Evolutionary conservation across 1,140 invertebrate genomes (phyloP), one percentile per base, ranked within the genome.

Genomic region (Drosophila arawakana): DNA sequence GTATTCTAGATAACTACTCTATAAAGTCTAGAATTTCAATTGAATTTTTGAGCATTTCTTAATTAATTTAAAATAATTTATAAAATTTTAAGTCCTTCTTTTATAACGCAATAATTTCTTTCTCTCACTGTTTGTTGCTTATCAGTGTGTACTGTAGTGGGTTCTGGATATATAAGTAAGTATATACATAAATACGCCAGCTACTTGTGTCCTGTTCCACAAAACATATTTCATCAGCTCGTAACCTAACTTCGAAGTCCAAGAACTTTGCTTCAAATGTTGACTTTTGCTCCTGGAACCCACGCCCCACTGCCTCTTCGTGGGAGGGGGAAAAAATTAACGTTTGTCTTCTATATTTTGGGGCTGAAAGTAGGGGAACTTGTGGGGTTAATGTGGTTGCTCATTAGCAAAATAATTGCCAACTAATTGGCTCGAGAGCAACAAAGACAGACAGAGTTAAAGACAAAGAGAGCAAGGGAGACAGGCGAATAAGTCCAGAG

Each of bases 361-460:
- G 1, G 30, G 25, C 25, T 30, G 25, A 15, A 9, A 34, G 52
- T 46, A 7, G 44, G 13, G 35, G 37, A 35, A 35, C 35, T 63
- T 68, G 63, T 55, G 68, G 76, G 73, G 50, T 74, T 81, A 81
- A 85, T 85, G 69, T 67, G 81, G 73, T 71, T 58, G 66, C 66
- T 84, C 73, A 80, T 84, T 84, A 81, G 74, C 50, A 47, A 71
- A 76, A 76, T 85, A 84, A 84, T 85, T 84, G 81, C 69, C 81
- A 78, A 69, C 81, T 85, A 85, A 84, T 84, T 84, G 81, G 81
- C 69, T 70, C 43, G 44, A 80, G 18, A 55, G 55, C 15, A 18
- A 11, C 35, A 39, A 0, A 18, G 35, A 18, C 10, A 9, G 52
- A 65, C 34, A 30, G 25, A 30, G 25, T 5, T 5, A 5, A 30